Percentiles rank a stretch among this genome's conserved stretches.
Conservation (phyloP, 2,888 invertebrate genomes). For the Scaptomyza flava region DNA sequence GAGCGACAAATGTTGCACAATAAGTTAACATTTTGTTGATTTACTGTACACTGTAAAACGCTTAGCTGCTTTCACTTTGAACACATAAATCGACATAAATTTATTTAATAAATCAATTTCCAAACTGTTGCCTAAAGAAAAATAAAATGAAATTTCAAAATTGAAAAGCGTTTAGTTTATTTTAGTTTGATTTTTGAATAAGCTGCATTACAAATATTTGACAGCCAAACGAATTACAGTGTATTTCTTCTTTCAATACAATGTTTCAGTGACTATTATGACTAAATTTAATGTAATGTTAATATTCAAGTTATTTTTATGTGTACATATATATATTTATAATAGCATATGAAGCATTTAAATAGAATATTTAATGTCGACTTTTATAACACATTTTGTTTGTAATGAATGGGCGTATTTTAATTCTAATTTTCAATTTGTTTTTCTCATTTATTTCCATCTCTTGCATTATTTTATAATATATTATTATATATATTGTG, state of each 20-base stretch:
- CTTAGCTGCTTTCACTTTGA: not conserved
- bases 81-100: too few relatives aligned
- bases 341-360: slow-evolving; percentile 77
- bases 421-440: slow-evolving; percentile 32
- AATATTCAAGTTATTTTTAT: slow-evolving; percentile 35
- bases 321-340: slow-evolving; percentile 48
- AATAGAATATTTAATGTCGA: slow-evolving; percentile 68
- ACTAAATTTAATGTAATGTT: slow-evolving; percentile 68
- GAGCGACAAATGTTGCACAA: slow-evolving; percentile 60
- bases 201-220: not conserved
- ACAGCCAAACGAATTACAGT: slow-evolving; percentile 4
- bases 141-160: not conserved
- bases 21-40: slow-evolving; percentile 39
- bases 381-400: slow-evolving; percentile 59
- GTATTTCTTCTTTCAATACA: slow-evolving; percentile 33
- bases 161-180: not conserved
- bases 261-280: slow-evolving; percentile 70
- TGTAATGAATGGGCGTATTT: slow-evolving; percentile 50
- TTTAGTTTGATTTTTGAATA: not conserved
- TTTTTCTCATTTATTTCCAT: slow-evolving; percentile 24
- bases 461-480: slow-evolving; percentile 38
- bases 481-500: slow-evolving; percentile 34
- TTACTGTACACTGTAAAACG: slow-evolving; percentile 18
- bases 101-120: too few relatives aligned
- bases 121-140: not conserved